Conservation (phyloP, 2,797 vertebrate species). For the Sciaenops ocellatus region DNA sequence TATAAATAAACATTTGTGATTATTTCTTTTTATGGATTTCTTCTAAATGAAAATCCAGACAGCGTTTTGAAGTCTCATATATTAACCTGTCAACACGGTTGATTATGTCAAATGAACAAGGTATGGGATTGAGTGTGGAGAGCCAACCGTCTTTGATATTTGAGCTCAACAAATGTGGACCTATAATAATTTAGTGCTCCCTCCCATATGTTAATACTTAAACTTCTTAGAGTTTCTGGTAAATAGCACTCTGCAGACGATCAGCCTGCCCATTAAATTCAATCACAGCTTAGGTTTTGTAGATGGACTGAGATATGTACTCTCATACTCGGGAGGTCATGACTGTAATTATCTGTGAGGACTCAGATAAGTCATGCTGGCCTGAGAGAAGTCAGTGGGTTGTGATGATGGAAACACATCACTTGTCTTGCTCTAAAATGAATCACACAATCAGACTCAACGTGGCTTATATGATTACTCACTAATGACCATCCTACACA, state of each 20-base stretch:
- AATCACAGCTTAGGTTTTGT: conserved; percentile 12
- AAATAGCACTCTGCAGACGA: conserved; percentile 26
- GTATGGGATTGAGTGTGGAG: conserved; percentile 6
- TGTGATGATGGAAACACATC: conserved; percentile 67
- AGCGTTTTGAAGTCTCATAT: conserved; percentile 1
- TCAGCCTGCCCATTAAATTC: conserved; percentile 34
- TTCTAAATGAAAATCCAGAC: not conserved
- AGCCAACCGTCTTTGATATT: conserved; percentile 39
- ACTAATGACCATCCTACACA: conserved; percentile 67
- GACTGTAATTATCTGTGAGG: conserved; percentile 39
- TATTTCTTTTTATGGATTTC: not conserved
- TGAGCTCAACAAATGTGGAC: conserved; percentile 42
- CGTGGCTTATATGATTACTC: conserved; percentile 61
- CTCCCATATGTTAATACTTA: conserved; percentile 58
- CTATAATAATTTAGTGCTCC: conserved; percentile 19
- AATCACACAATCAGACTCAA: conserved; percentile 63
- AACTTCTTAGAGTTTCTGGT: conserved; percentile 31
- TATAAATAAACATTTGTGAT: not conserved
- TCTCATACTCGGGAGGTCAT: conserved; percentile 39
- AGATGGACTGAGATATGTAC: conserved; percentile 34
- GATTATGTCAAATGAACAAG: conserved; percentile 21
- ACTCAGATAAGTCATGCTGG: conserved; percentile 35
- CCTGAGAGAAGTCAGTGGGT: conserved; percentile 50
- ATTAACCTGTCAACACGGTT: conserved; percentile 31
- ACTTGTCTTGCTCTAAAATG: conserved; percentile 45